Base-by-base conservation (phyloP, 2,113 vertebrate species). In the Oncorhynchus nerka region DNA sequence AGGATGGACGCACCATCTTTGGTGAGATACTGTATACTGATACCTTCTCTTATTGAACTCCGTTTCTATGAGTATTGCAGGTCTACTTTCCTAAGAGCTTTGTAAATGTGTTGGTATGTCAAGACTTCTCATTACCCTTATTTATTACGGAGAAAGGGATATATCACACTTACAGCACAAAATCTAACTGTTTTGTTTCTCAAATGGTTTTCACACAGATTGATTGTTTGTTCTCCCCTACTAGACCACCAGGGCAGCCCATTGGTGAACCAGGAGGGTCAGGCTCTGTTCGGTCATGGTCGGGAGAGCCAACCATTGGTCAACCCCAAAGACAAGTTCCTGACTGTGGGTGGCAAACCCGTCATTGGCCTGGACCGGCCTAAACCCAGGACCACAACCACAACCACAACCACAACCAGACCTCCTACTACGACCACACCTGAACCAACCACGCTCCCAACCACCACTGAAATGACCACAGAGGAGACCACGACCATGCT, bases 301-400 rank as follows among this genome's bases (percentile, higher is more conserved):
- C 93, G 98, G 81, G 95, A 96, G 20, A 95, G 95, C 76, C 94
- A 93, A 71, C 97, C 98, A 51, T 92, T 99, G 85, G 89, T 97
- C 0, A 98, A 92, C 87, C 95, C 98, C 64, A 97, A 96, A 87
- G 96, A 97, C 22, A 99, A 95, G 78, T 90, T 97, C 74, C 89
- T 99, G 74, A 97, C 95, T 80, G 92, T 99, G 30, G 97, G 97
- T 88, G 97, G 98, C 26, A 99, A 97, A 83, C 97, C 95, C 32
- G 55, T 99, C 4, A 92, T 96, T 81, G 98, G 96, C 74, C 91
- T 98, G 90, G 95, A 97, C 87, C 92, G 93, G 81, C 74, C 94
- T 82, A 95, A 85, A 82, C 93, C 80, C 73, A 97, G 93, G 76
- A 95, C 93, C 30, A 84, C 94, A 82, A 59, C 90, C 59, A 70